These are phyloP conservation scores for Paramuricea clavata DNA, from an alignment of 92 coral and sea anemone genomes.

Conservation along the genomic window DNA sequence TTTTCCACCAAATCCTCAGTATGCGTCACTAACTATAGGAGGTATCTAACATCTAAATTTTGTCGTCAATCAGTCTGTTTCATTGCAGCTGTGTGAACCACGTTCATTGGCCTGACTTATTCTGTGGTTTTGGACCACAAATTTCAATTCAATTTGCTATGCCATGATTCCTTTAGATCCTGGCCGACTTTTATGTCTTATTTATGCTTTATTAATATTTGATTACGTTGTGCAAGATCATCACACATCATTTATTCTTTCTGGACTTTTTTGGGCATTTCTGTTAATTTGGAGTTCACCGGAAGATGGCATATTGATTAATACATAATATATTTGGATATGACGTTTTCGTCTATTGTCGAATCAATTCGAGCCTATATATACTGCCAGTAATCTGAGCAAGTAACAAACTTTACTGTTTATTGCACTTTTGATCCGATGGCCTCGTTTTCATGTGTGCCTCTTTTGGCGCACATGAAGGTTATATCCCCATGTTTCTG, in stretches of 20 bases:
- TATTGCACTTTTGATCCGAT: too few relatives aligned
- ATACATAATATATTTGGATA: background rate
- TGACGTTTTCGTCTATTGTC: too few relatives aligned
- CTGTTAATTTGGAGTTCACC: background rate
- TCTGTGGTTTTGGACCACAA: constrained; percentile 32
- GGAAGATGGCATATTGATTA: background rate
- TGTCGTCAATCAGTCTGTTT: background rate
- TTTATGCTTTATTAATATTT: constrained; percentile 12
- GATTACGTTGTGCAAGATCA: background rate
- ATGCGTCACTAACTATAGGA: background rate
- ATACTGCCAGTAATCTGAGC: too few relatives aligned
- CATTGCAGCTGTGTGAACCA: constrained; percentile 1
- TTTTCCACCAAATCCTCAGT: background rate
- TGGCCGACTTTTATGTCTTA: constrained; percentile 13
- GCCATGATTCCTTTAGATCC: constrained; percentile 18
- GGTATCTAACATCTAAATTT: constrained; percentile 15
- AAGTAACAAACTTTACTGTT: too few relatives aligned
- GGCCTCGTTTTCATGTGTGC: too few relatives aligned
- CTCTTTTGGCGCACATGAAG: too few relatives aligned
- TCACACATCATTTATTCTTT: background rate
- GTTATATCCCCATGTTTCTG: too few relatives aligned
- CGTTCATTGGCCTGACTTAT: constrained; percentile 9
- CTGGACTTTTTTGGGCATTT: constrained; percentile 17
- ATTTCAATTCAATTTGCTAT: constrained; percentile 16
- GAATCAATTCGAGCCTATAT: too few relatives aligned